These are phyloP conservation scores for Idaea aversata DNA, from an alignment of 2,888 invertebrate species.

Conservation along the genomic window DNA sequence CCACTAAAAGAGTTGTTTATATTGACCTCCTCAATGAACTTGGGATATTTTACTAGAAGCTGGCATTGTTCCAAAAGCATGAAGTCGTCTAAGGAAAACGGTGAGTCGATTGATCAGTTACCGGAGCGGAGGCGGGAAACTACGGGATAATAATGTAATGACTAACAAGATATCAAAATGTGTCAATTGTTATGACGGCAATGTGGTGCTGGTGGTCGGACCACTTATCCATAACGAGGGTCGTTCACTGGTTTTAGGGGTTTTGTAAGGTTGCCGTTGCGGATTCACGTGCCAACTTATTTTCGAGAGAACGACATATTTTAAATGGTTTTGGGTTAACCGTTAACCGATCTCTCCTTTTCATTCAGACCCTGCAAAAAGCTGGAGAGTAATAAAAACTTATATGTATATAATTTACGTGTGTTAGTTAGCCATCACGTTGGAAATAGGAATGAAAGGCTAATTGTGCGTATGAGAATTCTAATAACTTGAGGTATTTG, in stretches of 20 bases:
- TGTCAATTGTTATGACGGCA: conserved; percentile 27
- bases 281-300: conserved; percentile 11
- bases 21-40: conserved; percentile 58
- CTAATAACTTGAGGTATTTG: conserved; percentile 7
- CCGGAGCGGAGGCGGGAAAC: conserved; percentile 26
- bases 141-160: conserved; percentile 20
- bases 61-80: conserved; percentile 53
- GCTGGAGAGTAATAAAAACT: background rate
- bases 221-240: conserved; percentile 24
- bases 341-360: background rate
- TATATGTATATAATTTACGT: background rate
- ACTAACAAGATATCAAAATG: conserved; percentile 23
- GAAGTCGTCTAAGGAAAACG: conserved; percentile 41
- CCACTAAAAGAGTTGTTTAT: conserved; percentile 42
- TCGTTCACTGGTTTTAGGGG: conserved; percentile 23
- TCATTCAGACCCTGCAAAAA: background rate
- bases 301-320: conserved; percentile 1
- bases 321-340: conserved; percentile 7
- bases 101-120: conserved; percentile 34
- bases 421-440: background rate
- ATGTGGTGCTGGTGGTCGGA: conserved; percentile 8
- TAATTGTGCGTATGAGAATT: background rate
- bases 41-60: conserved; percentile 49
- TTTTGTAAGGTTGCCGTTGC: conserved; percentile 25
- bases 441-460: background rate